Percentiles rank a stretch among this genome's conserved stretches.
Evolutionary conservation across 2,888 invertebrate species (phyloP).

Genomic region (Hypomecis atomaria): DNA sequence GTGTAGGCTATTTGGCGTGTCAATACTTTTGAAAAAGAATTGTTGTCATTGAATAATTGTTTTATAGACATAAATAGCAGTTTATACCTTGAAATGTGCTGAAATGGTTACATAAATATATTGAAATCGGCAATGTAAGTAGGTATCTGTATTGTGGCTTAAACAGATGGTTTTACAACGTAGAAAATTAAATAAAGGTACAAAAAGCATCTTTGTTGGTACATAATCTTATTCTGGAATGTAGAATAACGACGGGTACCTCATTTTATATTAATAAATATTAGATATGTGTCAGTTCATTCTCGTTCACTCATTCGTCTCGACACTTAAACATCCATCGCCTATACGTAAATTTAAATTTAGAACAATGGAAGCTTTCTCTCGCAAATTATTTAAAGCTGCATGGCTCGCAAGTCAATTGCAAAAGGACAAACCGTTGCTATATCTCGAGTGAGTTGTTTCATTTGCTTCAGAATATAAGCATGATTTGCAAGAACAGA

Average conservation of each 20-base stretch:
- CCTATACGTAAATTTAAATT: slow-evolving; percentile 45
- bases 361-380: slow-evolving; percentile 52
- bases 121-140: too few species aligned
- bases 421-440: background rate
- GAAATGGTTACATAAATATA: too few species aligned
- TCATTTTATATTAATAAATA: slow-evolving; percentile 3
- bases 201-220: too few species aligned
- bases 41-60: too few species aligned
- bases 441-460: background rate
- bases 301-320: slow-evolving; percentile 18
- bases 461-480: background rate
- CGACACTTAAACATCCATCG: background rate
- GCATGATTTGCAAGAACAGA: slow-evolving; percentile 1
- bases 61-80: too few species aligned
- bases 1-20: slow-evolving; percentile 9
- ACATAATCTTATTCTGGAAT: too few species aligned
- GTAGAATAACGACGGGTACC: too few species aligned
- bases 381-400: slow-evolving; percentile 18
- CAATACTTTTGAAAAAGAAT: background rate
- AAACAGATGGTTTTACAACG: too few species aligned
- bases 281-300: slow-evolving; percentile 22
- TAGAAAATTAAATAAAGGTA: too few species aligned
- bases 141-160: too few species aligned
- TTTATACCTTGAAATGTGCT: too few species aligned
- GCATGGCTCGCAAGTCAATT: background rate